A percentile compares a stretch with the other conserved stretches of the same genome.
Evolutionary conservation across 2,113 vertebrate genomes (phyloP).

Genomic region (Chauna torquata): DNA sequence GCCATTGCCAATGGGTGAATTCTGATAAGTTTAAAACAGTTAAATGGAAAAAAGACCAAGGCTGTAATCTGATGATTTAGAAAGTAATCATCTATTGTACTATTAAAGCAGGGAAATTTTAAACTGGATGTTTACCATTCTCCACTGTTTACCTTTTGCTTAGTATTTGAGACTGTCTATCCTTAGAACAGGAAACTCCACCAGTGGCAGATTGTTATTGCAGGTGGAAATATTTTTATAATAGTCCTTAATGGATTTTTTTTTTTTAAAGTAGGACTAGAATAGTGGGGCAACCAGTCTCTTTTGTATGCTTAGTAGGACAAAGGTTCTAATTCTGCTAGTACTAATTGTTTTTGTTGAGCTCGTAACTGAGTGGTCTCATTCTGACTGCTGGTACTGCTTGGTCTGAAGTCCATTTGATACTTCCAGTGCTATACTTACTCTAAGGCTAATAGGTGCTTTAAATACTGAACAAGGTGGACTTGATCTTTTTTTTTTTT

Average conservation of each 20-base stretch:
- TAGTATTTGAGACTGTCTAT: slow-evolving; percentile 10
- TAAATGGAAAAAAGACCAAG: background rate
- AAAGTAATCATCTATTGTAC: background rate
- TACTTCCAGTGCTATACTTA: background rate
- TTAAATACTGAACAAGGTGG: background rate
- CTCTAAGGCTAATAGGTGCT: accelerated
- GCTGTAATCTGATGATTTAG: background rate
- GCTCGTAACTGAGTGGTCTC: background rate
- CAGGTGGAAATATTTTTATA: slow-evolving; percentile 57
- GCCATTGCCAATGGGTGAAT: background rate
- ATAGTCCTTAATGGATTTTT: background rate
- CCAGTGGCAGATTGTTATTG: slow-evolving; percentile 52
- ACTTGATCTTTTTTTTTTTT: background rate
- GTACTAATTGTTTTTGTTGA: background rate
- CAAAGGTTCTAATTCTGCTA: background rate
- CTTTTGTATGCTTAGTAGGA: background rate
- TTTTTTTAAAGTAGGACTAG: background rate
- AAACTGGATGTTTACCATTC: slow-evolving; percentile 34
- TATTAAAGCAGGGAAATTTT: background rate
- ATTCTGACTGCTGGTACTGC: background rate
- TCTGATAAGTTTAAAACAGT: background rate
- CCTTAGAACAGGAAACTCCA: slow-evolving; percentile 66
- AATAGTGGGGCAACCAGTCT: background rate
- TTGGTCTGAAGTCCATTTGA: background rate
- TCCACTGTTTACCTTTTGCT: slow-evolving; percentile 40